Percentiles rank a stretch among this genome's conserved stretches.
Conservation (phyloP, 2,797 vertebrate species). For the Cyclura pinguis region DNA sequence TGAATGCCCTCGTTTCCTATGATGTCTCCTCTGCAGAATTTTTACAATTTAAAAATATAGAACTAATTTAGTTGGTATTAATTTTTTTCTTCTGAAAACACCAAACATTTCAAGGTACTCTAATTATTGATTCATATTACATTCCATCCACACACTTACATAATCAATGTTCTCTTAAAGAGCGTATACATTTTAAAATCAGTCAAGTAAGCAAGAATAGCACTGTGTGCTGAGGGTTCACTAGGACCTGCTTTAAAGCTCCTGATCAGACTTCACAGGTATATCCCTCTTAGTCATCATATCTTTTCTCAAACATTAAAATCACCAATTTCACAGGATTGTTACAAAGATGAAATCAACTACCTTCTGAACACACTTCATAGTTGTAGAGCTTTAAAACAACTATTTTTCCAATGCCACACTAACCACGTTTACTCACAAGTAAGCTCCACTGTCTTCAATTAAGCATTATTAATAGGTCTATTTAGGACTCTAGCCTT, state of each 20-base stretch:
- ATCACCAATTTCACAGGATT: background rate
- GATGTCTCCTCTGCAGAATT: slow-evolving; percentile 14
- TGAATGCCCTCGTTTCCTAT: background rate
- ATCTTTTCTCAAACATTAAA: background rate
- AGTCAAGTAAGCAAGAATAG: background rate
- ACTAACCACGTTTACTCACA: background rate
- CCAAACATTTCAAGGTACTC: background rate
- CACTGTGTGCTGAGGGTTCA: background rate
- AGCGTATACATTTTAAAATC: background rate
- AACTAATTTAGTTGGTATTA: background rate
- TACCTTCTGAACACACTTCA: background rate
- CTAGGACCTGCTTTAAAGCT: background rate
- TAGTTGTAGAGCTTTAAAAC: background rate
- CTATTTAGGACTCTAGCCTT: background rate
- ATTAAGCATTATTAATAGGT: background rate
- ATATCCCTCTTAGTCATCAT: background rate
- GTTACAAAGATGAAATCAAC: background rate
- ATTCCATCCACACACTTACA: background rate
- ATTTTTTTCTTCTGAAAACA: background rate
- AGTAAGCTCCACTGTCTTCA: background rate
- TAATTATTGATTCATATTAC: background rate
- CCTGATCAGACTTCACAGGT: background rate
- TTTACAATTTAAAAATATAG: background rate
- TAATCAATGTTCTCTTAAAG: background rate
- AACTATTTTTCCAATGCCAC: background rate